phyloP scores from a whole-genome alignment of 2,113 vertebrate genomes.

The Ctenomys sociabilis region DNA sequence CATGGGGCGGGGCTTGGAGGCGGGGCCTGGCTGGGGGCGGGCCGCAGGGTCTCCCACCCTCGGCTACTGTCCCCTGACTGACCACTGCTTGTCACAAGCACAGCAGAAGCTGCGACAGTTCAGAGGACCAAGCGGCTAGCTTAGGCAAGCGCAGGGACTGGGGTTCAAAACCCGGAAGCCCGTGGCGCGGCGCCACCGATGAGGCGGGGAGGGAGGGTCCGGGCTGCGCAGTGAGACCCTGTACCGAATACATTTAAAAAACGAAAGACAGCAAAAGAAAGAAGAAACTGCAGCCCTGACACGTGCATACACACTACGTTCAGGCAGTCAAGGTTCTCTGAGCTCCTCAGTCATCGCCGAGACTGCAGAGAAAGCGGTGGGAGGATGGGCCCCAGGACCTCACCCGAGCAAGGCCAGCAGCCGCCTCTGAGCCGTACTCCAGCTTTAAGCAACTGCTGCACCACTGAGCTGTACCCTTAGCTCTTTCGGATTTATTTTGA shows the following conservation, averaged over 20 bases:
- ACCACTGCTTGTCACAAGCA: not conserved
- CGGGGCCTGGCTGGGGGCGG: not conserved
- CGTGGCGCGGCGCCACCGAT: too few species aligned
- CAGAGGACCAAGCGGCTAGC: too few species aligned
- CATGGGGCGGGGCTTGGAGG: not conserved
- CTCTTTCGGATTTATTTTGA: not conserved
- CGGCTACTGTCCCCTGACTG: not conserved
- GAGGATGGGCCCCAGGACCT: not conserved
- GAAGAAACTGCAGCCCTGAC: too few species aligned
- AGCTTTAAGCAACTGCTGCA: not conserved
- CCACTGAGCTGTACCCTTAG: not conserved
- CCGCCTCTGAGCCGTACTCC: not conserved
- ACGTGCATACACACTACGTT: not conserved
- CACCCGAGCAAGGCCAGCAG: fast-evolving
- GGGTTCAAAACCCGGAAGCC: too few species aligned
- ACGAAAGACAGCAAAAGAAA: too few species aligned
- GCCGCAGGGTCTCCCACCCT: not conserved
- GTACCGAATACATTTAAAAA: too few species aligned
- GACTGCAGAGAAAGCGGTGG: not conserved
- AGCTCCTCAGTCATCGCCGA: not conserved
- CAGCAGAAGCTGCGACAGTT: too few species aligned
- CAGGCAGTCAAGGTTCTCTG: not conserved
- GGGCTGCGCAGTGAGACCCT: too few species aligned
- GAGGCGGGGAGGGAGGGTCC: too few species aligned
- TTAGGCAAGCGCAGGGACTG: too few species aligned